Evolutionary conservation across 53 echinoderm and acorn worm genomes (phyloP), one percentile per base, ranked within the genome.

Genomic region (Holothuria scabra): DNA sequence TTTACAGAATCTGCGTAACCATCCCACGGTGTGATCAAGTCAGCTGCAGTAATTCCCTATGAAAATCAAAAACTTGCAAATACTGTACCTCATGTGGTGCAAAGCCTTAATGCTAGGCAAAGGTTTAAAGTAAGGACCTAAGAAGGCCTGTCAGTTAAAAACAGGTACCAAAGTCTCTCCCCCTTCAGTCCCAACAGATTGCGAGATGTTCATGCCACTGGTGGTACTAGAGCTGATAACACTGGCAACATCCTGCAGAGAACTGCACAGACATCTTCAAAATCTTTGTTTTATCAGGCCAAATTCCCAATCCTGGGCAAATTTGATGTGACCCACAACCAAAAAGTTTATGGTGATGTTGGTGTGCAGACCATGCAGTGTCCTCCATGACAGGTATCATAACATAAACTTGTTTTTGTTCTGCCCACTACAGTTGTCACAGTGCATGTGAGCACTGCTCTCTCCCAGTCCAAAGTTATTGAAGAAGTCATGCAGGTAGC

Each of bases 61-160:
- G 12, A 48, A 48, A 13, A 10, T 48, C 35, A 35, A 35, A 35
- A 35, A n/a, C n/a, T n/a, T n/a, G 35, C 3, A 48, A 48, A 48
- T 48, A 48, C 48, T 48, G 48, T 79, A 88, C 88, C 91, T 83
- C 49, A 92, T 64, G 59, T 92, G 92, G n/a, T 92, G 92, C 21
- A 65, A 83, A 28, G 44, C 21, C 86, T 92, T 92, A 84, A 92
- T 92, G 20, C 84, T 84, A 26, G 28, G 21, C 28, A 92, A 82
- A 6, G 83, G 85, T 6, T 34, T 57, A 83, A 89, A 92, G 86
- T 74, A 92, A 2, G 89, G 86, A 5, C 34, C 14, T 23, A 89
- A 78, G 80, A 89, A 92, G 18, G 34, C 33, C 71, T 89, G 86
- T 89, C 92, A 92, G 76, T 92, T 84, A 60, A 76, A 92, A 23